These are phyloP conservation scores for Melanotaenia boesemani DNA, from an alignment of 2,797 vertebrate genomes.

Conservation along the genomic window DNA sequence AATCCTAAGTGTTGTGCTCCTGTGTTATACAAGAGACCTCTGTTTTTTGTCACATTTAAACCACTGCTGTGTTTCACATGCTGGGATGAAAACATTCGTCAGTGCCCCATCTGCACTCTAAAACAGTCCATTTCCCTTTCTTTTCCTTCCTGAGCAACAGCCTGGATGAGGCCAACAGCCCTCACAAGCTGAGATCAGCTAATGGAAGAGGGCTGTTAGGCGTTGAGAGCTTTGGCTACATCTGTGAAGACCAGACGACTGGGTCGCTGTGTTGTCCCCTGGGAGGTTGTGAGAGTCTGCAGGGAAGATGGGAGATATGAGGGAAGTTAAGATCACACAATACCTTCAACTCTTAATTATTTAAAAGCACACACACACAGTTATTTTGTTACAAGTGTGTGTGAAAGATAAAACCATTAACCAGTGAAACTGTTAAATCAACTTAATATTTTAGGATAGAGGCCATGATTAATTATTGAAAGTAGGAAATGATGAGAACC, in stretches of 20 bases:
- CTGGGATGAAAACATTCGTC: slow-evolving; percentile 41
- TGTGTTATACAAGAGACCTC: slow-evolving; percentile 47
- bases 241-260: slow-evolving; percentile 97
- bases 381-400: neutral
- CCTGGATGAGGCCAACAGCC: slow-evolving; percentile 30
- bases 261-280: slow-evolving; percentile 92
- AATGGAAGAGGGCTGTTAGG: slow-evolving; percentile 79
- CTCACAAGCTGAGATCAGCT: slow-evolving; percentile 12
- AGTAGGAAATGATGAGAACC: slow-evolving; percentile 19
- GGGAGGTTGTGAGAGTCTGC: slow-evolving; percentile 90
- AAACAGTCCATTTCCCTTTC: slow-evolving; percentile 48
- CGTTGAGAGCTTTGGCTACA: slow-evolving; percentile 93
- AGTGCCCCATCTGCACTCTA: slow-evolving; percentile 34
- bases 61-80: slow-evolving; percentile 2
- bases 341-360: neutral
- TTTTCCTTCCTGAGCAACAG: slow-evolving; percentile 58
- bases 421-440: neutral
- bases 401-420: neutral
- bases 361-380: neutral
- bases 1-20: slow-evolving; percentile 45
- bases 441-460: neutral
- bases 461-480: slow-evolving; percentile 20
- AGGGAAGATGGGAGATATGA: slow-evolving; percentile 38
- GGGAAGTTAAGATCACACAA: slow-evolving; percentile 7
- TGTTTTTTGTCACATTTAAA: slow-evolving; percentile 22